Evolutionary conservation across 2,113 vertebrate genomes (phyloP).

Genomic region (Melierax canorus): DNA sequence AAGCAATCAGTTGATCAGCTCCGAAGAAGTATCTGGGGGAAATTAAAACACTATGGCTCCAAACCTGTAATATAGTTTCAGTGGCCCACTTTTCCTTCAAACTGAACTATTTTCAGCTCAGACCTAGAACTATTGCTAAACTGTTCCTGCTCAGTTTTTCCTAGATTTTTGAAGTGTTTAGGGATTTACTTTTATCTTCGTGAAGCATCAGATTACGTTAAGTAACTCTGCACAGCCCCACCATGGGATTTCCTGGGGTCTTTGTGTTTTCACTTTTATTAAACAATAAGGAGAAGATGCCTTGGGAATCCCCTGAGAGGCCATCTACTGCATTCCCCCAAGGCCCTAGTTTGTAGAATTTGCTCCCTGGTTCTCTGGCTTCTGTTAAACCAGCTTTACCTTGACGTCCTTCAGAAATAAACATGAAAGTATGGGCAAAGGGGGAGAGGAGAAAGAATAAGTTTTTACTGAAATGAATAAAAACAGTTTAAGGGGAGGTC

Average conservation of each 20-base stretch:
- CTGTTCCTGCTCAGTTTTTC: not conserved
- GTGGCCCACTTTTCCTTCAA: not conserved
- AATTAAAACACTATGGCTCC: not conserved
- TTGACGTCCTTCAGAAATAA: not conserved
- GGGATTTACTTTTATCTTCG: not conserved
- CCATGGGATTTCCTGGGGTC: not conserved
- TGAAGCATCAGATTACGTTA: not conserved
- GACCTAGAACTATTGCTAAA: not conserved
- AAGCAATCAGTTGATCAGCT: not conserved
- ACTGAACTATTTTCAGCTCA: not conserved
- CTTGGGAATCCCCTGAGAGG: not conserved
- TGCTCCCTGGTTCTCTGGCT: not conserved
- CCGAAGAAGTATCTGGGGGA: not conserved
- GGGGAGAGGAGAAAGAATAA: not conserved
- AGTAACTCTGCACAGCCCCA: not conserved
- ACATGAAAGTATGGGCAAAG: not conserved
- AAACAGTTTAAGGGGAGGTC: not conserved
- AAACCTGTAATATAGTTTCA: not conserved
- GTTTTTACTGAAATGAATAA: not conserved
- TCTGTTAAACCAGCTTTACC: not conserved
- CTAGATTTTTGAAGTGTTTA: not conserved
- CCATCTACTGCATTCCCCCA: too few species aligned
- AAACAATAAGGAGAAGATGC: not conserved
- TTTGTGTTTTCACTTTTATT: not conserved
- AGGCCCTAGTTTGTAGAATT: not conserved